Evolutionary conservation across 2,888 invertebrate species (phyloP).

Genomic region (Tanytarsus gracilentus): DNA sequence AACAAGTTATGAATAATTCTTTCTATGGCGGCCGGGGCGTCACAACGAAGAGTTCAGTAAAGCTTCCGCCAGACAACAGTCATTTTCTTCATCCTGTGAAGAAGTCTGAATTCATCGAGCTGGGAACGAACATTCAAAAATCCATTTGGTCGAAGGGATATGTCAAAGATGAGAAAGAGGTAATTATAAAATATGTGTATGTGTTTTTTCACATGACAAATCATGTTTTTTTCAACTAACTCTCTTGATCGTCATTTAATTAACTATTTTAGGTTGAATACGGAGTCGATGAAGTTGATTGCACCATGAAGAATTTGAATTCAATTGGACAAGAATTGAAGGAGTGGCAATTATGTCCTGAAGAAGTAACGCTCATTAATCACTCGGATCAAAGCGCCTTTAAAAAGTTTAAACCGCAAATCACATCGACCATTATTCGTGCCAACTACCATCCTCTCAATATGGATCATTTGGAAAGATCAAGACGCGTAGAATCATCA

Average conservation of each 20-base stretch:
- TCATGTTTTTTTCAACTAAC: no score
- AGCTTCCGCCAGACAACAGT: constrained; percentile 36
- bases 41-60: constrained; percentile 33
- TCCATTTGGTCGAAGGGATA: constrained; percentile 47
- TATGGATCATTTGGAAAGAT: neutral
- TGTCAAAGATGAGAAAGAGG: constrained; percentile 32
- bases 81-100: constrained; percentile 35
- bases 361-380: constrained; percentile 36
- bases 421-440: neutral
- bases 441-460: constrained; percentile 15
- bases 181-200: no score
- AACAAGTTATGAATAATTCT: no score
- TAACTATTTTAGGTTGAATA: constrained; percentile 26
- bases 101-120: constrained; percentile 39
- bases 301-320: constrained; percentile 16
- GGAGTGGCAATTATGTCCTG: constrained; percentile 16
- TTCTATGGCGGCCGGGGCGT: constrained; percentile 5
- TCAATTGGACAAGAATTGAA: constrained; percentile 22
- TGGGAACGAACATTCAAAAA: constrained; percentile 46
- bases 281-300: neutral
- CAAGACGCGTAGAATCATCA: neutral
- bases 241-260: neutral
- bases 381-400: constrained; percentile 37
- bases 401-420: constrained; percentile 32
- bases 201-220: no score